A percentile compares a stretch with the other conserved stretches of the same genome.
phyloP scores from a whole-genome alignment of 2,113 vertebrate genomes.

The Ceyx melanurus region DNA sequence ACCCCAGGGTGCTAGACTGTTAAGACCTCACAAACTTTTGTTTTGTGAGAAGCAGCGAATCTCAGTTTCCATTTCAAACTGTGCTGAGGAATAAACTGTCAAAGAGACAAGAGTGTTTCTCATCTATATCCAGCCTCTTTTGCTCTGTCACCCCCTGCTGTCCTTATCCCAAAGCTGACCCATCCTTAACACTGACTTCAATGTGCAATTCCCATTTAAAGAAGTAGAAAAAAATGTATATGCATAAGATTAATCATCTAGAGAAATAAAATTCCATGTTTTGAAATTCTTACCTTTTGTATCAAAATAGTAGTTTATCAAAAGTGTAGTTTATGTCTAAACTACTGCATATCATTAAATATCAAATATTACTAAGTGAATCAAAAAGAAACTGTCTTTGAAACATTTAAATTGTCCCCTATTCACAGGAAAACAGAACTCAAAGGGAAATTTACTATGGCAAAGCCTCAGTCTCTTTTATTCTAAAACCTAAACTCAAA shows the following conservation, averaged over 20 bases:
- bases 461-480: neutral
- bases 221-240: neutral
- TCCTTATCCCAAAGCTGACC: neutral
- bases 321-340: neutral
- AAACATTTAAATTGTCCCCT: neutral
- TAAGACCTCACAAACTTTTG: neutral
- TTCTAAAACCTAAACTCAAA: neutral
- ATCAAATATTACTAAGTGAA: neutral
- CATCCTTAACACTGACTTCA: neutral
- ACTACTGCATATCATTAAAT: neutral
- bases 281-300: neutral
- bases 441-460: neutral
- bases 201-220: neutral
- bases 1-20: neutral
- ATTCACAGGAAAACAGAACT: neutral
- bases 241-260: neutral
- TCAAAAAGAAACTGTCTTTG: neutral
- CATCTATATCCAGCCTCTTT: neutral
- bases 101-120: neutral
- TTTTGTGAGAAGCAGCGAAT: neutral
- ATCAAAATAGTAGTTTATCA: neutral
- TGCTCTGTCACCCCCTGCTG: neutral
- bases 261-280: neutral
- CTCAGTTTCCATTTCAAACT: neutral
- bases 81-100: neutral